Percentiles rank a stretch among this genome's conserved stretches.
Evolutionary conservation across 2,113 vertebrate species (phyloP).

Genomic region (Centropus bengalensis): DNA sequence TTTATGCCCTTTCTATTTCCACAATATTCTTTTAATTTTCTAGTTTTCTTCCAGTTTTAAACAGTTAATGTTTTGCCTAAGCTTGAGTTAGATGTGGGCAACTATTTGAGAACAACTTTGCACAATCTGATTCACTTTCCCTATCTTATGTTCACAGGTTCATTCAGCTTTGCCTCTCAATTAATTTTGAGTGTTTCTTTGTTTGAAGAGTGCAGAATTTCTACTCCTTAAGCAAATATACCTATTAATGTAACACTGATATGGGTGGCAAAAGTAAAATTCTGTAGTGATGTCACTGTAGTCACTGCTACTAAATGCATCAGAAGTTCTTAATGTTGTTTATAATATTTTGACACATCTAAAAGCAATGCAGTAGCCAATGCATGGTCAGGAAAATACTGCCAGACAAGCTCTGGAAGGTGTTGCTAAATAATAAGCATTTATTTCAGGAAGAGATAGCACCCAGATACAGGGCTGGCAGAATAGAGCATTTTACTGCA

Average conservation of each 20-base stretch:
- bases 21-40: neutral
- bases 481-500: neutral
- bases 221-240: neutral
- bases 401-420: neutral
- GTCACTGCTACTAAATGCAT: neutral
- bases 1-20: constrained; percentile 22
- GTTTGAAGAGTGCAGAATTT: neutral
- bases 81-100: neutral
- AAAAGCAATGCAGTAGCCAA: neutral
- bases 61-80: neutral
- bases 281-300: neutral
- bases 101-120: neutral
- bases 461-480: neutral
- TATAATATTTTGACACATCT: neutral
- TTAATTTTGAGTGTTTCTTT: neutral
- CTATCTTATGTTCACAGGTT: neutral
- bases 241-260: neutral
- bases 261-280: neutral
- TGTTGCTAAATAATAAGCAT: neutral
- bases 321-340: neutral
- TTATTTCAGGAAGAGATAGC: neutral
- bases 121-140: neutral
- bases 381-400: neutral
- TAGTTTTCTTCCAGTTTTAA: neutral
- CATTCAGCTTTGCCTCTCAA: neutral